Percentiles rank a stretch among this genome's conserved stretches.
phyloP scores from a whole-genome alignment of 1,140 invertebrate genomes.

The Atta texana region DNA sequence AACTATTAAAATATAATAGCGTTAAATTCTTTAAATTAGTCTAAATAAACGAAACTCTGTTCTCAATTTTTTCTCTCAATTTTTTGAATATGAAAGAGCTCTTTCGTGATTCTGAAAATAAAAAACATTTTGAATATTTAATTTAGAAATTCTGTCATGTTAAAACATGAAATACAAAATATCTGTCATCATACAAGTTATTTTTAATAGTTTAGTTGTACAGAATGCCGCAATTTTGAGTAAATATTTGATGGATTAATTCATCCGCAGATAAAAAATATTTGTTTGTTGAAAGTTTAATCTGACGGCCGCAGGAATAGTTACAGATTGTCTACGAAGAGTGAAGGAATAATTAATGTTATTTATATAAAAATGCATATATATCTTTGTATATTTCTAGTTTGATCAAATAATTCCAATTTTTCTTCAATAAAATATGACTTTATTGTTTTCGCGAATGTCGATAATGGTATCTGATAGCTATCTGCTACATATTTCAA shows the following conservation, averaged over 20 bases:
- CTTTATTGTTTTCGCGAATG: not conserved
- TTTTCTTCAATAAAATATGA: slow-evolving; percentile 17
- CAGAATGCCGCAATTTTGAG: slow-evolving; percentile 35
- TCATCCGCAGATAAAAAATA: slow-evolving; percentile 49
- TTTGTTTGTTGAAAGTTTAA: slow-evolving; percentile 40
- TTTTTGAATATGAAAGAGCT: not conserved
- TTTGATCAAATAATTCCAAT: slow-evolving; percentile 15
- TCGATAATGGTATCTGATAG: slow-evolving; percentile 3
- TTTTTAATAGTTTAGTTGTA: slow-evolving; percentile 39
- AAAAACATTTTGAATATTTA: slow-evolving; percentile 34
- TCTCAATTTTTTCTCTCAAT: not conserved
- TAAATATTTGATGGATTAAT: slow-evolving; percentile 61
- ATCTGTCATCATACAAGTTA: slow-evolving; percentile 26
- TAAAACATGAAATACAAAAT: slow-evolving; percentile 28
- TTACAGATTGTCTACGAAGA: slow-evolving; percentile 4
- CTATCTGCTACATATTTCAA: slow-evolving; percentile 10
- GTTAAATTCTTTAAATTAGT: not conserved
- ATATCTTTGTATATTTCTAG: slow-evolving; percentile 1
- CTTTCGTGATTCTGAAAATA: not conserved
- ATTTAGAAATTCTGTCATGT: slow-evolving; percentile 7
- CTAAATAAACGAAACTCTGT: not conserved
- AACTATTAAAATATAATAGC: not conserved
- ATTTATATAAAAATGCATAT: not conserved
- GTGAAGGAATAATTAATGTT: slow-evolving; percentile 15
- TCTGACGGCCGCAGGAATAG: slow-evolving; percentile 26